Conservation (phyloP, 2,113 vertebrate genomes). For the Sceloporus undulatus region DNA sequence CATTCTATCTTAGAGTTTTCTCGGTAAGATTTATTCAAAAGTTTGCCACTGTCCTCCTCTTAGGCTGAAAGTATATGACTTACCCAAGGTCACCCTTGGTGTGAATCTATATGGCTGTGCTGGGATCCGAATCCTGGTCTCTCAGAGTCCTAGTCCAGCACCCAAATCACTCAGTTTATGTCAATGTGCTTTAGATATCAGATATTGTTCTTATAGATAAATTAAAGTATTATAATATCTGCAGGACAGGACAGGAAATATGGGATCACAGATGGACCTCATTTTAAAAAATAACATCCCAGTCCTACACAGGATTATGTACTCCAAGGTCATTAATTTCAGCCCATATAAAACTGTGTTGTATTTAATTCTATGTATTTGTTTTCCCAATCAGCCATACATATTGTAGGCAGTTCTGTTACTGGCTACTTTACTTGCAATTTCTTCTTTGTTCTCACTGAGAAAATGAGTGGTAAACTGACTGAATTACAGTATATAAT, state of each 20-base stretch:
- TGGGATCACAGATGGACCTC: neutral
- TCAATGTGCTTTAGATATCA: too few species aligned
- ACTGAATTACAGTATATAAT: neutral
- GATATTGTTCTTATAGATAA: too few species aligned
- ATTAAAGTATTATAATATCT: neutral
- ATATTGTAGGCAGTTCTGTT: neutral
- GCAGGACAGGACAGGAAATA: neutral
- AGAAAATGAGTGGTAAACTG: neutral
- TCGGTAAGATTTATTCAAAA: too few species aligned
- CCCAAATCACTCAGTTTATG: too few species aligned
- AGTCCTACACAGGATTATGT: neutral
- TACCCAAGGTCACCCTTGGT: too few species aligned
- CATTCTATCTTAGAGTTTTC: too few species aligned
- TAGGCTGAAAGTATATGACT: too few species aligned
- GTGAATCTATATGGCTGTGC: too few species aligned
- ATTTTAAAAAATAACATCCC: neutral
- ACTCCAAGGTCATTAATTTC: neutral
- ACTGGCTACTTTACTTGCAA: neutral
- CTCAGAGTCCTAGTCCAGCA: too few species aligned
- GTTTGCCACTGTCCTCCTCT: too few species aligned
- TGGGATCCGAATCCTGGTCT: too few species aligned
- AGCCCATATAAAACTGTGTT: neutral
- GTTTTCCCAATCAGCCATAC: neutral
- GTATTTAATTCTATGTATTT: neutral
- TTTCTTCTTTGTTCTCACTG: neutral